phyloP scores from a whole-genome alignment of 2,888 invertebrate genomes.

The Latrodectus elegans region DNA sequence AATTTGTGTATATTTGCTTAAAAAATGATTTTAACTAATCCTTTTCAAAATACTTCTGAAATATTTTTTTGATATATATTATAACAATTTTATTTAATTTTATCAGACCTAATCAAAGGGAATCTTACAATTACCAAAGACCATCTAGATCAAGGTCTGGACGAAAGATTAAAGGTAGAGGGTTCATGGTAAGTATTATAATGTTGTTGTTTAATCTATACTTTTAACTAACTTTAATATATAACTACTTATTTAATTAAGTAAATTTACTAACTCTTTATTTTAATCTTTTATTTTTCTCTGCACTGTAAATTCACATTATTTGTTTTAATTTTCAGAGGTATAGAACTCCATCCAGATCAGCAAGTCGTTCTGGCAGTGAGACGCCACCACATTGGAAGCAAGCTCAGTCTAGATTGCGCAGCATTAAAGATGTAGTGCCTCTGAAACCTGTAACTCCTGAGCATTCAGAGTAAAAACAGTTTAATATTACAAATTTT shows the following conservation, averaged over 20 bases:
- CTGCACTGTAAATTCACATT: no score
- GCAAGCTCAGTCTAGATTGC: conserved; percentile 86
- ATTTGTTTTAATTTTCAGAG: conserved; percentile 78
- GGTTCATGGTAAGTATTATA: conserved; percentile 85
- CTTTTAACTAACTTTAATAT: background rate
- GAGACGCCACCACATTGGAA: conserved; percentile 96
- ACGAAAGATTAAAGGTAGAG: conserved; percentile 91
- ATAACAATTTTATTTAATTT: background rate
- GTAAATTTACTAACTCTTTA: background rate
- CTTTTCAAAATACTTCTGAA: no score
- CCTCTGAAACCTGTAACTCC: background rate
- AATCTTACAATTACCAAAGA: conserved; percentile 41
- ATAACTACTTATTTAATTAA: background rate
- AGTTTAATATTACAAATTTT: background rate
- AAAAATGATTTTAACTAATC: no score
- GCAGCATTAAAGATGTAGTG: conserved; percentile 61
- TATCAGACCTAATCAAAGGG: conserved; percentile 29
- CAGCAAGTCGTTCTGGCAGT: conserved; percentile 86
- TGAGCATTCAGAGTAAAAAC: conserved; percentile 15
- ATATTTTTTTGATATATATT: background rate
- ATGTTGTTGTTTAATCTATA: background rate
- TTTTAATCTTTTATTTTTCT: background rate
- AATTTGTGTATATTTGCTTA: no score
- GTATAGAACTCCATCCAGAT: conserved; percentile 86
- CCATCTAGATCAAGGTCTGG: conserved; percentile 75